These are phyloP conservation scores for Malacoctenus gilli DNA, from an alignment of 2,797 vertebrate genomes.

Conservation along the genomic window DNA sequence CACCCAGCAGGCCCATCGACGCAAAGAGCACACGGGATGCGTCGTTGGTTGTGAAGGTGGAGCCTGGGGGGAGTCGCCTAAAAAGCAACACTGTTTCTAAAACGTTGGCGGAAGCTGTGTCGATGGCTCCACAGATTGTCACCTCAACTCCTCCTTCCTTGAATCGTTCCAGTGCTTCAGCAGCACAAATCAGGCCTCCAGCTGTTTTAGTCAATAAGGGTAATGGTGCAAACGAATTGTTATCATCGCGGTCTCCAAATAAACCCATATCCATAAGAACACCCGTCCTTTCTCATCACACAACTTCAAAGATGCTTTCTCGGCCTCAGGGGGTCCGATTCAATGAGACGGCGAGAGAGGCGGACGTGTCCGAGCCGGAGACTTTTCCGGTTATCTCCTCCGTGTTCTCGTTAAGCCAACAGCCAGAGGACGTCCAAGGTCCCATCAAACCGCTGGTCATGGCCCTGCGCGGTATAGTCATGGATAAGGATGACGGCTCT, in stretches of 20 bases:
- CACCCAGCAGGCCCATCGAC: constrained; percentile 25
- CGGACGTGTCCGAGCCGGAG: constrained; percentile 40
- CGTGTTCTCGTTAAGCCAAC: constrained; percentile 90
- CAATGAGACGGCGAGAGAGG: constrained; percentile 15
- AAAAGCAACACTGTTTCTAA: constrained; percentile 34
- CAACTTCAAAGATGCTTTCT: constrained; percentile 33
- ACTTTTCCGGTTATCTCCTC: constrained; percentile 93
- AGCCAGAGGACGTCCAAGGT: constrained; percentile 57
- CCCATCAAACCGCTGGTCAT: constrained; percentile 69
- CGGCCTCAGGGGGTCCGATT: constrained; percentile 37
- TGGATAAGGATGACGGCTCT: constrained; percentile 54
- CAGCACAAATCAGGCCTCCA: constrained; percentile 31
- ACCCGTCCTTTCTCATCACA: constrained; percentile 9
- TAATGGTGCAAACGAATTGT: constrained; percentile 24
- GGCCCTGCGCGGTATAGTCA: constrained; percentile 73
- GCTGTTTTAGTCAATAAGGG: constrained; percentile 19
- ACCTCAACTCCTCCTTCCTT: constrained; percentile 32
- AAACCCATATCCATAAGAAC: constrained; percentile 12
- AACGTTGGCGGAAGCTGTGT: constrained; percentile 31
- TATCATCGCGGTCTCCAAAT: constrained; percentile 13
- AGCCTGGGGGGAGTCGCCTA: constrained; percentile 29
- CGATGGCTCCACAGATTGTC: constrained; percentile 39
- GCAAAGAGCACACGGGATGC: constrained; percentile 30
- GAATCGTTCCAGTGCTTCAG: constrained; percentile 20
- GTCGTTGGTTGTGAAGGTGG: constrained; percentile 56